Conservation (phyloP, 2,888 invertebrate species). For the Hydrotaea diabolus region DNA sequence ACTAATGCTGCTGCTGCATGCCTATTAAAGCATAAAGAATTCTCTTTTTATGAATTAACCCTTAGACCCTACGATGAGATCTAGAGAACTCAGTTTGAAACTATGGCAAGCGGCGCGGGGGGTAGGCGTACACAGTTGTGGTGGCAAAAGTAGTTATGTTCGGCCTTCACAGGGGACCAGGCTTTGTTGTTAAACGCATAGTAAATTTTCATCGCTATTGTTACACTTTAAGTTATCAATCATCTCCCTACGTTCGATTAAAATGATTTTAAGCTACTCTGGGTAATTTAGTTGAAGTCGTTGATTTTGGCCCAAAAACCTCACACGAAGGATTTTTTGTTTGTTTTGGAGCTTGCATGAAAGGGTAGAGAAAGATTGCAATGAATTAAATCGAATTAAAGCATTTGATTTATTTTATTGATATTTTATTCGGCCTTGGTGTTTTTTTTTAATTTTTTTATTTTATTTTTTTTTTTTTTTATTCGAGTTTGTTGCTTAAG, state of each 20-base stretch:
- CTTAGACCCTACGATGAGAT: conserved; percentile 24
- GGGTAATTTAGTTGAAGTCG: background rate
- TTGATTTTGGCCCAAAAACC: no score
- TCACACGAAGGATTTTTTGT: background rate
- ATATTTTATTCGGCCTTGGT: no score
- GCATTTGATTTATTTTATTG: no score
- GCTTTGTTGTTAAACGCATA: no score
- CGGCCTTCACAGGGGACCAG: background rate
- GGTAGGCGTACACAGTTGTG: no score
- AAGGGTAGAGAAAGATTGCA: no score
- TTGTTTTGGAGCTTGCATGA: background rate
- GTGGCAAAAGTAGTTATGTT: conserved; percentile 5
- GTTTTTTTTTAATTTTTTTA: no score
- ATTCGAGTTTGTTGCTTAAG: no score
- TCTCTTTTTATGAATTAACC: conserved; percentile 35
- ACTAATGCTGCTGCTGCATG: conserved; percentile 17
- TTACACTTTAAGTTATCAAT: conserved; percentile 32
- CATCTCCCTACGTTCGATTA: conserved; percentile 27
- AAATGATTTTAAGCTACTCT: conserved; percentile 14
- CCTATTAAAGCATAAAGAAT: conserved; percentile 8
- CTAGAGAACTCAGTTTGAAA: conserved; percentile 45
- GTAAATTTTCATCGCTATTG: background rate
- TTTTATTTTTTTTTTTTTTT: no score
- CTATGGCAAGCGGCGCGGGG: conserved; percentile 20
- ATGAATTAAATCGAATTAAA: no score